Conservation (phyloP, 2,113 vertebrate species). For the Petrocephalus microphthalmus region DNA sequence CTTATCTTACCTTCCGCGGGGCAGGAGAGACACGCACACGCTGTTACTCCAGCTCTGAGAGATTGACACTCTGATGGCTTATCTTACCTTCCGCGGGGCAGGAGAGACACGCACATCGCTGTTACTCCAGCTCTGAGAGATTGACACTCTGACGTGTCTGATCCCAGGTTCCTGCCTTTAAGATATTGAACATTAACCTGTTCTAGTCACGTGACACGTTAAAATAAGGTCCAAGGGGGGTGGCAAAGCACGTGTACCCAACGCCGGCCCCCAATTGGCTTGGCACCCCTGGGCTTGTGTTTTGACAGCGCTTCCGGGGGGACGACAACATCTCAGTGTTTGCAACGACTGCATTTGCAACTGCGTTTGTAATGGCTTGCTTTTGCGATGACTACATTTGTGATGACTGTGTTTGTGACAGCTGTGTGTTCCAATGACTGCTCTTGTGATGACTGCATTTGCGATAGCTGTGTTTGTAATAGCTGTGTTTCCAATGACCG, state of each 20-base stretch:
- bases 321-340: background rate
- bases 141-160: background rate
- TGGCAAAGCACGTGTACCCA: background rate
- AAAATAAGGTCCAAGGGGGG: no score
- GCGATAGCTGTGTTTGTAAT: background rate
- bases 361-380: background rate
- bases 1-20: background rate
- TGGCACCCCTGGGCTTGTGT: background rate
- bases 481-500: background rate
- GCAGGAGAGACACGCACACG: background rate
- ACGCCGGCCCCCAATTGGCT: background rate
- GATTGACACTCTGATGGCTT: background rate
- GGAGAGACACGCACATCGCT: background rate
- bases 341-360: background rate
- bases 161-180: background rate
- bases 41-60: background rate
- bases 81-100: background rate
- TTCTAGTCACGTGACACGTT: background rate
- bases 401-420: background rate
- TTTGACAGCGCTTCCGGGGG: background rate
- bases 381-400: background rate
- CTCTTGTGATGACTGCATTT: background rate
- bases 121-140: background rate
- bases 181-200: background rate
- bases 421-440: no score